Evolutionary conservation across 2,888 invertebrate species (phyloP).

Genomic region (Euplagia quadripunctaria): DNA sequence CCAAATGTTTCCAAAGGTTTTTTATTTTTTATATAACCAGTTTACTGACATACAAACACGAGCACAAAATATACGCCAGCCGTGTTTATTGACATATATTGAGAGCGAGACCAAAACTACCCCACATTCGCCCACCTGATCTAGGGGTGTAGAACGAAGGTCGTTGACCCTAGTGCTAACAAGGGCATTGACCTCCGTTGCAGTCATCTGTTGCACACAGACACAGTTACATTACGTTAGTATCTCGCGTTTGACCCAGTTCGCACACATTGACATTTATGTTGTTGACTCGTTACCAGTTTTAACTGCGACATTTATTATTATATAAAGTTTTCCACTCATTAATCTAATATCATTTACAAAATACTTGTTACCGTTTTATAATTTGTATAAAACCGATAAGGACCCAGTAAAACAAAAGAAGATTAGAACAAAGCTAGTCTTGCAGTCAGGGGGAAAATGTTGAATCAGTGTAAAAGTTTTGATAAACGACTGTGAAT

Average conservation of each 20-base stretch:
- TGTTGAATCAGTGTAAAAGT: not conserved
- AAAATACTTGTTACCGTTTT: constrained; percentile 18
- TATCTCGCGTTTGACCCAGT: constrained; percentile 70
- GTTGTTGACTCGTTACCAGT: constrained; percentile 42
- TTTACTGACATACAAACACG: constrained; percentile 10
- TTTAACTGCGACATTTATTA: constrained; percentile 41
- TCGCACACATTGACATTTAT: constrained; percentile 61
- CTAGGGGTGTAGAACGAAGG: constrained; percentile 61
- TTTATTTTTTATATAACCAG: constrained; percentile 18
- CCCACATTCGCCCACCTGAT: constrained; percentile 59
- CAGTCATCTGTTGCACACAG: constrained; percentile 72
- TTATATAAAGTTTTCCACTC: constrained; percentile 60
- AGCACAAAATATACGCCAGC: constrained; percentile 22
- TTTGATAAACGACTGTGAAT: not conserved
- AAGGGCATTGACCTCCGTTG: constrained; percentile 67
- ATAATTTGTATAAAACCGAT: constrained; percentile 8
- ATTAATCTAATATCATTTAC: constrained; percentile 42
- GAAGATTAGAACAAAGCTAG: not conserved
- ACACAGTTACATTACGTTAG: constrained; percentile 55
- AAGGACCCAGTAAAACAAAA: not conserved
- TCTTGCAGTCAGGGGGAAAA: not conserved
- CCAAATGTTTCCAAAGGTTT: constrained; percentile 36
- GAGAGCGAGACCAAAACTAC: constrained; percentile 48
- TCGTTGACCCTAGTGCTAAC: constrained; percentile 64
- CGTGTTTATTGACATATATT: constrained; percentile 40